These are phyloP conservation scores for Ahaetulla prasina DNA, from an alignment of 2,113 vertebrate genomes.

Conservation along the genomic window DNA sequence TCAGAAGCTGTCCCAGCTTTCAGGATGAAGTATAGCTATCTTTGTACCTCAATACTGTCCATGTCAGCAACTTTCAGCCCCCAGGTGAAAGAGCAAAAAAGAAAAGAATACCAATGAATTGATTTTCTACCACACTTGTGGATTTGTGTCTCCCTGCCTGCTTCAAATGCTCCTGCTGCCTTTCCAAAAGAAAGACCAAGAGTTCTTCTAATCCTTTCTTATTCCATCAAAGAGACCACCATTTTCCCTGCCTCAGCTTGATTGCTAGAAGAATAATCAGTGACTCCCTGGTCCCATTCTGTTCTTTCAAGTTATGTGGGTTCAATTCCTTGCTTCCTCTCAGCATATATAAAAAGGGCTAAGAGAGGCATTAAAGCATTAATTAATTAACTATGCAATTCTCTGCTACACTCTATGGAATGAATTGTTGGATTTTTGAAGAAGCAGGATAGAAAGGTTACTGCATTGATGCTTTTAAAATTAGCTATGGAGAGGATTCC, in stretches of 20 bases:
- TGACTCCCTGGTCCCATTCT: slow-evolving; percentile 39
- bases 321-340: slow-evolving; percentile 5
- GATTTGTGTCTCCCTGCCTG: background rate
- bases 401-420: background rate
- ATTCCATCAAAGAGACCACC: slow-evolving; percentile 16
- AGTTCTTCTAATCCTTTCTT: background rate
- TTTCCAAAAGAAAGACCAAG: slow-evolving; percentile 1
- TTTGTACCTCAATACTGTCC: background rate
- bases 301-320: background rate
- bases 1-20: background rate
- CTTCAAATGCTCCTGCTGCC: background rate
- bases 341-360: background rate
- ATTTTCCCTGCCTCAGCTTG: slow-evolving; percentile 25
- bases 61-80: background rate
- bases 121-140: slow-evolving; percentile 8
- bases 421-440: background rate
- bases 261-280: slow-evolving; percentile 26
- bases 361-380: background rate
- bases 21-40: background rate
- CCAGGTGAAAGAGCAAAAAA: background rate
- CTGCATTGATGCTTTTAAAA: background rate
- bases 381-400: background rate
- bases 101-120: background rate
- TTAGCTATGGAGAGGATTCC: background rate
- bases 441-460: background rate